phyloP scores from a whole-genome alignment of 2,888 invertebrate genomes.

The Drosophila multiciliata region DNA sequence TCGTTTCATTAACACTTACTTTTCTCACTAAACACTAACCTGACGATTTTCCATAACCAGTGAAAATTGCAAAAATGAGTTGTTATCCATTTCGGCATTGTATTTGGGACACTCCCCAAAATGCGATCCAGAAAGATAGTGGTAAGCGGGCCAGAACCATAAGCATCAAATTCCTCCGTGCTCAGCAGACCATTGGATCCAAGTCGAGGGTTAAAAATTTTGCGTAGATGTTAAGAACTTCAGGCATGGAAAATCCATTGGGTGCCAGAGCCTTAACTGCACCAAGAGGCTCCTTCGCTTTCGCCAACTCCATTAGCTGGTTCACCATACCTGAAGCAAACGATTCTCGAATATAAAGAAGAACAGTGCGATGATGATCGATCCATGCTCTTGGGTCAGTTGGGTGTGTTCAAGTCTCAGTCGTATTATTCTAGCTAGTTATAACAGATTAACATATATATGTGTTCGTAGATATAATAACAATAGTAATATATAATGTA shows the following conservation, averaged over 20 bases:
- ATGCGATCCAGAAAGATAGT: constrained; percentile 95
- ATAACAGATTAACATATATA: background rate
- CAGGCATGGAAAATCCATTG: constrained; percentile 96
- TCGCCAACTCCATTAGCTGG: constrained; percentile 93
- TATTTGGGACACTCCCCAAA: constrained; percentile 97
- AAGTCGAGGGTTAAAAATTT: constrained; percentile 97
- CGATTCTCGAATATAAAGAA: constrained; percentile 95
- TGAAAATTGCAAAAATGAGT: constrained; percentile 97
- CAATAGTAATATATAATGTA: background rate
- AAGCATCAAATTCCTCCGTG: constrained; percentile 94
- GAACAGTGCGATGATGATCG: constrained; percentile 94
- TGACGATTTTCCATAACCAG: constrained; percentile 96
- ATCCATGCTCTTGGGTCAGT: too few relatives aligned
- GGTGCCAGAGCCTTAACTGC: constrained; percentile 85
- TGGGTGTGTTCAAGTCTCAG: background rate
- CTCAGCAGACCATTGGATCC: constrained; percentile 98
- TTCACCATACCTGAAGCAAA: constrained; percentile 92
- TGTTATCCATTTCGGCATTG: constrained; percentile 98
- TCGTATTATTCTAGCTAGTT: background rate
- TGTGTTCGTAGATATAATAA: background rate
- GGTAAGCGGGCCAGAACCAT: constrained; percentile 96
- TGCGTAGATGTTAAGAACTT: constrained; percentile 95
- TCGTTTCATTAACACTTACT: background rate
- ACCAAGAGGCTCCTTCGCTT: constrained; percentile 88
- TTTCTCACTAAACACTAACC: constrained; percentile 85